These are phyloP conservation scores for Drosophila parabipectinata DNA, from an alignment of 1,140 invertebrate genomes.

Conservation along the genomic window DNA sequence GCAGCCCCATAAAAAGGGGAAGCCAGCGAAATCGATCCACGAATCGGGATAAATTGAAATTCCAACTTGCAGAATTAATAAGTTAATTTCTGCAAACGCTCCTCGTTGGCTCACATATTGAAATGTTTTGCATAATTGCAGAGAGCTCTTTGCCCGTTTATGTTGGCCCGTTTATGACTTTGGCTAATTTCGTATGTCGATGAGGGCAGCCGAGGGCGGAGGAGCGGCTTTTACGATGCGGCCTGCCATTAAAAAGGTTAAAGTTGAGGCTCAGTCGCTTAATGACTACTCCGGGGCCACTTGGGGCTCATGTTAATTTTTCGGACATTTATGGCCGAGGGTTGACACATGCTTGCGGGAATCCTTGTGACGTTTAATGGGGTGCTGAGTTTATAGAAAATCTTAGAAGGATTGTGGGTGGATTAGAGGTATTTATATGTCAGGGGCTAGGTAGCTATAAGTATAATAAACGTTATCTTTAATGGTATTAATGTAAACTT, in stretches of 20 bases:
- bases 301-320: constrained; percentile 48
- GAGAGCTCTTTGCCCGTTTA: constrained; percentile 46
- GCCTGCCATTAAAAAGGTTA: constrained; percentile 74
- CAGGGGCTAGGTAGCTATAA: not conserved
- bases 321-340: constrained; percentile 58
- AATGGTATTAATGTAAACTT: constrained; percentile 1
- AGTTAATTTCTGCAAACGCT: constrained; percentile 69
- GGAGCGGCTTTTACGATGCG: constrained; percentile 46
- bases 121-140: constrained; percentile 68
- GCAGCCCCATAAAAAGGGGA: constrained; percentile 58
- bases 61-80: constrained; percentile 67
- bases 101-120: constrained; percentile 34
- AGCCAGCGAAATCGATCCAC: constrained; percentile 47
- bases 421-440: not conserved
- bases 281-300: constrained; percentile 50
- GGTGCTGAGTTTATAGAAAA: constrained; percentile 18
- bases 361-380: constrained; percentile 21
- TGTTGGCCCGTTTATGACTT: constrained; percentile 62
- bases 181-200: constrained; percentile 51
- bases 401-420: constrained; percentile 3
- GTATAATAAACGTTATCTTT: not conserved
- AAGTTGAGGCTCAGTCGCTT: constrained; percentile 64
- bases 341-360: constrained; percentile 43
- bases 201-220: constrained; percentile 2
- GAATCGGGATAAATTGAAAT: constrained; percentile 62